Base-by-base conservation (phyloP, 2,888 invertebrate genomes). In the Drosophila putrida region DNA sequence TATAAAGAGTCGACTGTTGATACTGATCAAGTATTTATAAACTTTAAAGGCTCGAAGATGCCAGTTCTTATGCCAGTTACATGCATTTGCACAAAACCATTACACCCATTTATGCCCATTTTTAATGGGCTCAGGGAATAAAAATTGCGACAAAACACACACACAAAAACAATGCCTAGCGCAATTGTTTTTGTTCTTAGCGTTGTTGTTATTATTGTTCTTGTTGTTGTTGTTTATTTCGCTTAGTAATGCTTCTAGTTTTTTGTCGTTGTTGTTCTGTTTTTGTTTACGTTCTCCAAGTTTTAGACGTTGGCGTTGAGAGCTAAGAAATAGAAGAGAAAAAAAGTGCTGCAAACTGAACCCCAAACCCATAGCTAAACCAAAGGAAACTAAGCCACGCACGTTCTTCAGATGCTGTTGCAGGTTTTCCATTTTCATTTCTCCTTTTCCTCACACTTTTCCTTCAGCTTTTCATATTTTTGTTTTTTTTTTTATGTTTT, bases 81-180 rank as follows among this genome's bases (percentile, higher is more conserved):
- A 20, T 20, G 20, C 20, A 20, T 20, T 20, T 20, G 20, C 20
- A 20, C 20, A 20, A 20, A 3, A 20, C 20, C 20, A 20, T 20
- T 20, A 20, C 20, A 20, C 20, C 20, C 20, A 20, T 20, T 20
- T 20, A 20, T 20, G 20, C 20, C 20, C 20, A 20, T 20, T 20
- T 20, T 20, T 20, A 20, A 20, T 20, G 20, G 20, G 20, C 20
- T 20, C 20, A 31, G 2, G 31, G 9, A 31, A 31, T 35, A 53
- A 41, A 41, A 41, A 41, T 31, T n/a, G 54, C 39, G 41, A 54
- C 41, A 54, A 28, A 53, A 43, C 33, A 54, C 54, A 41, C 54
- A 41, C 41, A 54, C 8, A 41, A 15, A 75, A 78, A 86, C 81
- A 82, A 81, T 83, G 68, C 66, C 49, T 77, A 50, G 64, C 66